Conservation (phyloP, 2,797 vertebrate genomes). For the Catamblyrhynchus diadema region DNA sequence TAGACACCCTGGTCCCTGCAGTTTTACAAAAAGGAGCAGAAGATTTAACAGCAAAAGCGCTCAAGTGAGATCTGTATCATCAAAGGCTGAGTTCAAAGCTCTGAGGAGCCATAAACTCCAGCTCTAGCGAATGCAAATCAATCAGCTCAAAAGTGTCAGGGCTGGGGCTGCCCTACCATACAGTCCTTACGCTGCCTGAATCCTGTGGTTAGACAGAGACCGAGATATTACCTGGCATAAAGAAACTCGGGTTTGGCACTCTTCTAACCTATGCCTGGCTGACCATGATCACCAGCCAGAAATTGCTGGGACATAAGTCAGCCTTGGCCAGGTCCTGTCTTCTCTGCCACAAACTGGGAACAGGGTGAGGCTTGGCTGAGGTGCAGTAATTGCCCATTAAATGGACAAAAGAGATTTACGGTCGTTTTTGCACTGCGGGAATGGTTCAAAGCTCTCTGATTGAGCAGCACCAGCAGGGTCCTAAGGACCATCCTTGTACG, state of each 20-base stretch:
- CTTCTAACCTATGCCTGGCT: background rate
- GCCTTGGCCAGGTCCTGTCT: background rate
- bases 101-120: background rate
- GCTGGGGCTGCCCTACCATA: background rate
- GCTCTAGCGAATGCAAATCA: background rate
- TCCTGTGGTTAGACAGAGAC: background rate
- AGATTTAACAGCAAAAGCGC: background rate
- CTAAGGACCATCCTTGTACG: background rate
- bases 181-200: background rate
- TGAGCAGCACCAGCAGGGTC: background rate
- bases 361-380: slow-evolving; percentile 1
- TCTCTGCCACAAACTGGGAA: background rate
- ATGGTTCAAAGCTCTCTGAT: background rate
- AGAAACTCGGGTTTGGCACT: background rate
- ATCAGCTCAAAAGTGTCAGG: background rate
- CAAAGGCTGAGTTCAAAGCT: slow-evolving; percentile 41
- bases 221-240: slow-evolving; percentile 31
- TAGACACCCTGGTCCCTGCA: background rate
- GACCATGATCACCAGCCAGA: background rate
- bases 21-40: background rate
- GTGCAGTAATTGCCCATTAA: background rate
- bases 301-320: slow-evolving; percentile 24
- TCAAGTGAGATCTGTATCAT: background rate
- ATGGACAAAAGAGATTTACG: slow-evolving; percentile 8
- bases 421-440: background rate